Base-by-base conservation (phyloP, 2,113 vertebrate species). In the Boleophthalmus pectinirostris region DNA sequence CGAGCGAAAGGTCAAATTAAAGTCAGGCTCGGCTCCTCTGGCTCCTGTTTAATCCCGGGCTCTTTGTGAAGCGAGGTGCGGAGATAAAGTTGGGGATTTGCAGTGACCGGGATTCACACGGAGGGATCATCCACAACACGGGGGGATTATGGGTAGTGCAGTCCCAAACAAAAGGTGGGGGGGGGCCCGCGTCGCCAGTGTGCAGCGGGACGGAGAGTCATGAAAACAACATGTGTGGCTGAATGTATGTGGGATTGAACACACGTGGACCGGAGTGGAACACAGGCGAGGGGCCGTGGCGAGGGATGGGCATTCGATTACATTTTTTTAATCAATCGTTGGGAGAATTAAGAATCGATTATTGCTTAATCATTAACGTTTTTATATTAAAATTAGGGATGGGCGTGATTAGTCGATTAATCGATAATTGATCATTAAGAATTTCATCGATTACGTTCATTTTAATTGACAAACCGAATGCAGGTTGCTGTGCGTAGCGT, bases 41-140 rank as follows among this genome's bases (percentile, higher is more conserved):
- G 77, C 80, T 74, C 68, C 57, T 56, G 74, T 53, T 73, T 87
- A 92, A 93, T 90, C 90, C 81, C 16, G 6, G 15, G 58, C 33
- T 69, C 80, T 87, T 89, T 83, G 73, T 84, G 80, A 33, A 46
- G 51, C 80, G 81, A 56, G 76, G 57, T 68, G 77, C 77, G 72
- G 79, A 78, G 71, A 79, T 79, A 68, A 43, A 81, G 76, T 64
- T 29, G 11, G 78, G 84, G 85, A 85, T 88, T 86, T 81, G 82
- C 74, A 78, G 8, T 4, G 45, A 47, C 18, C 81, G 76, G 78
- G 82, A 83, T 81, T 86, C 78, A 85, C 80, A 86, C 68, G 29
- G 29, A 11, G 65, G 84, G 83, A 82, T 85, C 80, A 87, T 7
- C 80, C 73, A 72, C 85, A 78, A 82, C 25, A 61, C 58, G 8